Evolutionary conservation across 2,888 invertebrate genomes (phyloP).

Genomic region (Tetropium fuscum): DNA sequence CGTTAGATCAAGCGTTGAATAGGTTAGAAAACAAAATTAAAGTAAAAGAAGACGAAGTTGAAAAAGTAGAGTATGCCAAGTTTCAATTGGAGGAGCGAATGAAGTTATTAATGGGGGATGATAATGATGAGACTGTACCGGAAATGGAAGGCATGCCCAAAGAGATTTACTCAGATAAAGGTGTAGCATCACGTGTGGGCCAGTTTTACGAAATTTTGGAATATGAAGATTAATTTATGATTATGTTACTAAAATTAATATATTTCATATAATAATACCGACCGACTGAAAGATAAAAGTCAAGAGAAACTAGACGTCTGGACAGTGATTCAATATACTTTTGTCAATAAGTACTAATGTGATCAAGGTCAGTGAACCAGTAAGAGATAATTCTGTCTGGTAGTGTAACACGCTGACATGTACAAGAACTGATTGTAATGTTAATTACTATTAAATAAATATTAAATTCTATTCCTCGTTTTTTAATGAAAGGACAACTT

Average conservation of each 20-base stretch:
- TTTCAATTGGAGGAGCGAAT: conserved; percentile 52
- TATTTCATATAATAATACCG: neutral
- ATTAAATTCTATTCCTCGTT: too few relatives aligned
- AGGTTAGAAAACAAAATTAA: conserved; percentile 44
- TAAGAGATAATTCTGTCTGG: too few relatives aligned
- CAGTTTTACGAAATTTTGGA: conserved; percentile 58
- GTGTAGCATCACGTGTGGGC: conserved; percentile 55
- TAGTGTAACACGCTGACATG: too few relatives aligned
- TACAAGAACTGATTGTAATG: too few relatives aligned
- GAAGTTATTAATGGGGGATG: conserved; percentile 45
- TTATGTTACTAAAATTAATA: neutral
- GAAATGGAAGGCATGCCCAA: conserved; percentile 43
- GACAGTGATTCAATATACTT: too few relatives aligned
- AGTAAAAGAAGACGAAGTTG: conserved; percentile 40
- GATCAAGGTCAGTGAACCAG: too few relatives aligned
- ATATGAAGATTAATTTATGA: conserved; percentile 47
- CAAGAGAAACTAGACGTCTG: too few relatives aligned
- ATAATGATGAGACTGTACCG: conserved; percentile 23
- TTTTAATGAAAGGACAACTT: too few relatives aligned
- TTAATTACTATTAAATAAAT: too few relatives aligned
- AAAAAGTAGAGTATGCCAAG: conserved; percentile 45
- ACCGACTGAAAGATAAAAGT: too few relatives aligned
- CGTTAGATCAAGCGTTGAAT: conserved; percentile 48
- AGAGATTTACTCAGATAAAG: conserved; percentile 55
- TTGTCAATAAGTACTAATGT: too few relatives aligned